Percentiles rank a stretch among this genome's conserved stretches.
phyloP scores from a whole-genome alignment of 2,113 vertebrate genomes.

The Madoqua kirkii region DNA sequence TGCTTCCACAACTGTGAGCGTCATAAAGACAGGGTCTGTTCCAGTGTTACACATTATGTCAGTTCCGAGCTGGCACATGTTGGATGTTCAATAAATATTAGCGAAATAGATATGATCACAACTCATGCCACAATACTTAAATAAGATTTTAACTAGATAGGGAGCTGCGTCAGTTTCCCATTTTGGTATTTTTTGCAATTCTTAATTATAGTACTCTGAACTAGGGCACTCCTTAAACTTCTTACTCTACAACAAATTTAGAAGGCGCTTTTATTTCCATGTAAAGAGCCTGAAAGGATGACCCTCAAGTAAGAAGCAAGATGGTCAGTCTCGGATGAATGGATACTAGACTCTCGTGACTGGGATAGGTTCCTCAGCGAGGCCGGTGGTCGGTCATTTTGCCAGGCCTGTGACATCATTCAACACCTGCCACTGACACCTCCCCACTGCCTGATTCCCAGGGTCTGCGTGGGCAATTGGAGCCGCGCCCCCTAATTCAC shows the following conservation, averaged over 20 bases:
- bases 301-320: not conserved
- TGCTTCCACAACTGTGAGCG: not conserved
- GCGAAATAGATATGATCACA: not conserved
- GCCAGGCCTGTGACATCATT: not conserved
- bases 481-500: not conserved
- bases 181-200: not conserved
- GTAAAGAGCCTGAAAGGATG: not conserved
- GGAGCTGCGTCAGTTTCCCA: not conserved
- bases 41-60: not conserved
- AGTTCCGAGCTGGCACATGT: not conserved
- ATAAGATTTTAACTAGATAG: not conserved
- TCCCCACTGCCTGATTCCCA: not conserved
- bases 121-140: not conserved
- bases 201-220: not conserved
- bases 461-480: not conserved
- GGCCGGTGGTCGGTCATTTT: not conserved
- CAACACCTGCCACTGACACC: not conserved
- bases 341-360: not conserved
- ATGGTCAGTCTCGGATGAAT: not conserved
- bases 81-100: conserved; percentile 15
- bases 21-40: not conserved
- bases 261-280: not conserved
- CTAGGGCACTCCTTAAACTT: not conserved
- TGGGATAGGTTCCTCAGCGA: not conserved
- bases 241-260: not conserved